phyloP scores from a whole-genome alignment of 1,140 invertebrate genomes.

The Phenacoccus solenopsis region DNA sequence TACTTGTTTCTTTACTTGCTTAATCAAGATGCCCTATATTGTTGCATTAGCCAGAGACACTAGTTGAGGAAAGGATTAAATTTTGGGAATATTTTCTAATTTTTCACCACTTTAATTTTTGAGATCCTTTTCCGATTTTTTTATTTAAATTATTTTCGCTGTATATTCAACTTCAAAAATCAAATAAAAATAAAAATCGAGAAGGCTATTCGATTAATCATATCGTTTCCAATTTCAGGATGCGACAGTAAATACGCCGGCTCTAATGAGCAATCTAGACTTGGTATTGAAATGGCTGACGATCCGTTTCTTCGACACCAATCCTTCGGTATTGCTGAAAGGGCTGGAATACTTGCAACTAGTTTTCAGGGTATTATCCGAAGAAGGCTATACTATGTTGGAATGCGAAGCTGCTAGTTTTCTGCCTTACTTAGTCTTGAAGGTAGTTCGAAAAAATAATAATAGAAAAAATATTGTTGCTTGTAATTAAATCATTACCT shows the following conservation, averaged over 20 bases:
- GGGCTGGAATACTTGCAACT: constrained; percentile 79
- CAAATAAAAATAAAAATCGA: not conserved
- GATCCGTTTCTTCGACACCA: constrained; percentile 93
- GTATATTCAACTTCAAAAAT: not conserved
- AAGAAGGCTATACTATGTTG: constrained; percentile 68
- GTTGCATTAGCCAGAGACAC: too few relatives aligned
- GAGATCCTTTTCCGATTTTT: too few relatives aligned
- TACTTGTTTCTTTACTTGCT: too few relatives aligned
- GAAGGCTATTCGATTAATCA: not conserved
- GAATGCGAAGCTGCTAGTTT: constrained; percentile 88
- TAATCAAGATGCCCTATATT: too few relatives aligned
- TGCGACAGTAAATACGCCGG: constrained; percentile 56
- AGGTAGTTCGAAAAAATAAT: constrained; percentile 45
- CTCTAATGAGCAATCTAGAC: constrained; percentile 82
- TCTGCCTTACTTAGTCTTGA: constrained; percentile 83
- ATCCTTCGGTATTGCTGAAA: constrained; percentile 90
- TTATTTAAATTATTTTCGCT: too few relatives aligned
- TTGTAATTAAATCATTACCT: too few relatives aligned
- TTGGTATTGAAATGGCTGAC: constrained; percentile 94
- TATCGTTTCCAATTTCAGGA: constrained; percentile 38
- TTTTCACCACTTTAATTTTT: too few relatives aligned
- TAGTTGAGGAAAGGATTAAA: too few relatives aligned
- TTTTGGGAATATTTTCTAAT: too few relatives aligned
- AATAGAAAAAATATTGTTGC: not conserved
- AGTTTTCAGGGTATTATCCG: constrained; percentile 67